Evolutionary conservation across 2,888 invertebrate species (phyloP), one percentile per base, ranked within the genome.

Genomic region (Drosophila meridiana): DNA sequence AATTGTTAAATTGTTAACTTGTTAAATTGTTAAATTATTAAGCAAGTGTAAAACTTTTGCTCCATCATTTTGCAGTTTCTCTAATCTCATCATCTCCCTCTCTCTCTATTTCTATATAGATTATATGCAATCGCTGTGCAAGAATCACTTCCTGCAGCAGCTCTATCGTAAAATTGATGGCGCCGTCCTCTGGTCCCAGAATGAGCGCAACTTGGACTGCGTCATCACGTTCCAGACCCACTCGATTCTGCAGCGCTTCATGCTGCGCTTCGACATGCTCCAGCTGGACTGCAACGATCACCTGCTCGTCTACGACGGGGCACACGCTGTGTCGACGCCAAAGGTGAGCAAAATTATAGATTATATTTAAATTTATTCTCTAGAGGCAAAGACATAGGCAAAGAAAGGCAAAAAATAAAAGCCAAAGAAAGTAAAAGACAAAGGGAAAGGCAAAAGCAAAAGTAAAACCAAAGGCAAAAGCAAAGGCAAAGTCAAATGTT

Each of bases 231-330:
- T 98, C 94, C 98, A 98, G 94, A 98, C 98, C 83, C 98, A 98
- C 94, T 97, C 98, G 92, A 97, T 98, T 90, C 94, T 98, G 90
- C 98, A 98, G 94, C 95, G 97, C 88, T 98, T 98, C 94, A 98
- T 98, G 97, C 95, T 98, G 90, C 96, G 98, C 91, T 98, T 98
- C 94, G 98, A 98, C 92, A 95, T 97, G 93, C 95, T 98, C 89
- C 97, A 97, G 93, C 95, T 98, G 77, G 98, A 98, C 94, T 98
- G 98, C 94, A 98, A 98, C 93, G 98, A 98, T 94, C 98, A 98
- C 93, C 95, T 98, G 64, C 97, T 96, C 91, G 97, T 98, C 92
- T 98, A 97, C 92, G 98, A 98, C 93, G 98, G 98, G 3, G 98
- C 98, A 20, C 98, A 98, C 92, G 97, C 97, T 56, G 97, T 97